Percentiles rank a stretch among this genome's conserved stretches.
Evolutionary conservation across 1,140 invertebrate species (phyloP).

Genomic region (Panagrolaimus sp.): DNA sequence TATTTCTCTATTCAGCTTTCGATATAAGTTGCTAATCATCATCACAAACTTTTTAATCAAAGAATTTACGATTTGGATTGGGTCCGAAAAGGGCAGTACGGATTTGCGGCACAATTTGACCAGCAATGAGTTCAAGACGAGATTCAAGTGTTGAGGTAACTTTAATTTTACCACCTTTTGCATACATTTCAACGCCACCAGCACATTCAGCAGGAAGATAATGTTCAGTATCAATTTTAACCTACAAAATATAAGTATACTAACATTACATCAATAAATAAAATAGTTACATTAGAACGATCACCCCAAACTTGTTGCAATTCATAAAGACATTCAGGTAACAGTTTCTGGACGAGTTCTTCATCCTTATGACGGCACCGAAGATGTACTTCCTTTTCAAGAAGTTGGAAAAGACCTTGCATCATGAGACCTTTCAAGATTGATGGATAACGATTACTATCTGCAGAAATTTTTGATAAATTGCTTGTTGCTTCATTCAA

Average conservation of each 20-base stretch:
- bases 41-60: conserved; percentile 69
- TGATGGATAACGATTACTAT: conserved; percentile 70
- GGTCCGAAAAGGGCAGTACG: conserved; percentile 84
- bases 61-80: conserved; percentile 91
- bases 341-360: conserved; percentile 64
- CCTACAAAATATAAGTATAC: conserved; percentile 42
- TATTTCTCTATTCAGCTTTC: too few species aligned
- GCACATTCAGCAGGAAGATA: conserved; percentile 74
- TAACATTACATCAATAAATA: conserved; percentile 36
- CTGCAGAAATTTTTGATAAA: conserved; percentile 73
- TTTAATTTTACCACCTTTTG: conserved; percentile 77
- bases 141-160: conserved; percentile 90
- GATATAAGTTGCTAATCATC: too few species aligned
- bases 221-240: conserved; percentile 60
- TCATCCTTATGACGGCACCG: conserved; percentile 76
- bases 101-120: conserved; percentile 85
- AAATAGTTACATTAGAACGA: conserved; percentile 68
- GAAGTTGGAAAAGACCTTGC: conserved; percentile 70
- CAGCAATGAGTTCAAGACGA: conserved; percentile 83
- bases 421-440: conserved; percentile 79
- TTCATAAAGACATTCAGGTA: conserved; percentile 64
- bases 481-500: conserved; percentile 82
- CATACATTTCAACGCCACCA: conserved; percentile 82
- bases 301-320: conserved; percentile 70
- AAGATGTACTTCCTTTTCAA: conserved; percentile 76